Evolutionary conservation across 2,888 invertebrate genomes (phyloP).

Genomic region (Candidula unifasciata): DNA sequence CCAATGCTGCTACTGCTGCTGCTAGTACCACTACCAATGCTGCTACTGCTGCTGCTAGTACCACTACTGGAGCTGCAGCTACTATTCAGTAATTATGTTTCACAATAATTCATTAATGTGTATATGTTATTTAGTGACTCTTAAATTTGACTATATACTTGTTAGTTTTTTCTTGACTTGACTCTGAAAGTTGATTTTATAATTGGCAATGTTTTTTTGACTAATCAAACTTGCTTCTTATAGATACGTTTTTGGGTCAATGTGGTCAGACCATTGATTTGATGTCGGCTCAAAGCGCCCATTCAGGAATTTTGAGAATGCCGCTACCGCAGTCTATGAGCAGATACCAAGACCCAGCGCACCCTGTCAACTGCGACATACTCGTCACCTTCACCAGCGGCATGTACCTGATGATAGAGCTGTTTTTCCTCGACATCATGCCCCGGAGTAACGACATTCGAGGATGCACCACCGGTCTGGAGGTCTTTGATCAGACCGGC

Average conservation of each 20-base stretch:
- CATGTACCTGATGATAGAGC: constrained; percentile 42
- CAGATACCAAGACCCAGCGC: constrained; percentile 30
- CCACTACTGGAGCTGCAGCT: too few species aligned
- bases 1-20: too few species aligned
- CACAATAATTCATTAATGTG: too few species aligned
- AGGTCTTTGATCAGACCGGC: constrained; percentile 40
- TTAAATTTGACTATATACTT: too few species aligned
- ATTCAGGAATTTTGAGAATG: constrained; percentile 43
- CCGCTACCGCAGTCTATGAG: constrained; percentile 23
- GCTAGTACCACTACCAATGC: too few species aligned
- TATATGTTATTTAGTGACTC: too few species aligned
- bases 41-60: too few species aligned
- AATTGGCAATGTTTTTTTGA: too few species aligned
- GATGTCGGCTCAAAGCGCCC: not conserved
- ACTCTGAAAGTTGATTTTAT: too few species aligned
- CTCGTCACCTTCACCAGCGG: constrained; percentile 38
- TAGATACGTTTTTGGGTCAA: constrained; percentile 24
- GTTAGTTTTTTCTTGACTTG: too few species aligned
- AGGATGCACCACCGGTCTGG: constrained; percentile 41
- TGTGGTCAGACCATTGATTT: constrained; percentile 38
- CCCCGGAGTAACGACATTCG: constrained; percentile 7
- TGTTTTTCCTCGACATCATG: constrained; percentile 47
- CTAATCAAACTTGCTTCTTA: not conserved
- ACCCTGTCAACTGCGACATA: constrained; percentile 42
- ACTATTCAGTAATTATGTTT: too few species aligned